phyloP scores from a whole-genome alignment of 2,888 invertebrate genomes.

The Linnaemya tessellans region DNA sequence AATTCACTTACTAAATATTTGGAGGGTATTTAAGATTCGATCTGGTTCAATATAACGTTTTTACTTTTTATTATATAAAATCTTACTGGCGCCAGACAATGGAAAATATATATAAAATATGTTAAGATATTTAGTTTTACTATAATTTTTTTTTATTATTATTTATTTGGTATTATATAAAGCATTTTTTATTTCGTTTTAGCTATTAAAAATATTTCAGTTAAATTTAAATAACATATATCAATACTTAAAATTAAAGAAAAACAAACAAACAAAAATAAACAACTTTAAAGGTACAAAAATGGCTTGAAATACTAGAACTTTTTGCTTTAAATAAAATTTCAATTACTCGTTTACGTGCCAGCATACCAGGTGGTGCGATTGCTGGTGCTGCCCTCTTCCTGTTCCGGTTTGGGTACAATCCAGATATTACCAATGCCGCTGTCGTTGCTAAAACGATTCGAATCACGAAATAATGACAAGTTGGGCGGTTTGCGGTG shows the following conservation, averaged over 20 bases:
- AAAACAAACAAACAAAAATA: slow-evolving; percentile 10
- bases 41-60: too few species aligned
- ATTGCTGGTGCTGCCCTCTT: slow-evolving; percentile 75
- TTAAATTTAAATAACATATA: slow-evolving; percentile 5
- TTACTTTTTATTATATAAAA: too few species aligned
- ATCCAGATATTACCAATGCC: slow-evolving; percentile 82
- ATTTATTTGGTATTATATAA: slow-evolving; percentile 25
- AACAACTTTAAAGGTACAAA: slow-evolving; percentile 28
- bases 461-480: slow-evolving; percentile 81
- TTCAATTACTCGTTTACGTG: slow-evolving; percentile 23
- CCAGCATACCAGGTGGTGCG: slow-evolving; percentile 82
- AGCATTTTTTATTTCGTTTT: neutral
- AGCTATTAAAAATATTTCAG: neutral
- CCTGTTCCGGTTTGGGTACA: slow-evolving; percentile 79
- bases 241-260: slow-evolving; percentile 26
- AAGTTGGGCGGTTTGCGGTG: slow-evolving; percentile 80
- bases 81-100: too few species aligned
- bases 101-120: too few species aligned
- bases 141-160: neutral
- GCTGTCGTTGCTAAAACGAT: slow-evolving; percentile 82
- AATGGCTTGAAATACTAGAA: slow-evolving; percentile 38
- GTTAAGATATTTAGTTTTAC: too few species aligned
- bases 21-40: too few species aligned
- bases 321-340: neutral
- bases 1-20: too few species aligned